Evolutionary conservation across 2,888 invertebrate genomes (phyloP).

Genomic region (Drosophila stalkeri): DNA sequence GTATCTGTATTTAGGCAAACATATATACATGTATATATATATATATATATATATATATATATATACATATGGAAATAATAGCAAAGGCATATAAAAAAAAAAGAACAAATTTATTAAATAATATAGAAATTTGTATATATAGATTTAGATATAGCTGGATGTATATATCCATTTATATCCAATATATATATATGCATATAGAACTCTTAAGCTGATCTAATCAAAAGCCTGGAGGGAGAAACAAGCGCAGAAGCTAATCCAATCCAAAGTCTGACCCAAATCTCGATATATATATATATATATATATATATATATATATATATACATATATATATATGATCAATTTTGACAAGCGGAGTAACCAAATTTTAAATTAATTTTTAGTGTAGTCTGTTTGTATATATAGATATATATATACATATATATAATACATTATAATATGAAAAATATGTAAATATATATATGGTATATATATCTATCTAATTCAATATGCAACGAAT

Average conservation of each 20-base stretch:
- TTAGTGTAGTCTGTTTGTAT: background rate
- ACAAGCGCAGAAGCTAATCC: background rate
- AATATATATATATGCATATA: background rate
- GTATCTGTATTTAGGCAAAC: background rate
- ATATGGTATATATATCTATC: background rate
- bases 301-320: background rate
- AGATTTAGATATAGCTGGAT: background rate
- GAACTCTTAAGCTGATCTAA: background rate
- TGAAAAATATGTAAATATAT: background rate
- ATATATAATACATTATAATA: background rate
- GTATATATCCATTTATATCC: background rate
- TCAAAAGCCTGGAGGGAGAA: conserved; percentile 3
- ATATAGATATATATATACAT: background rate
- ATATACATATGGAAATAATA: too few species aligned
- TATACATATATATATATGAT: background rate
- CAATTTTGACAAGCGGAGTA: background rate
- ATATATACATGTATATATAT: background rate
- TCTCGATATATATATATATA: background rate
- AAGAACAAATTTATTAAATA: background rate
- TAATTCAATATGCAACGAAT: background rate
- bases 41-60: background rate
- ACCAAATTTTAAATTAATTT: background rate
- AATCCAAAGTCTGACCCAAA: background rate
- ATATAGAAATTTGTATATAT: background rate
- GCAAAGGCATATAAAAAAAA: background rate